These are phyloP conservation scores for Chloroceryle inda DNA, from an alignment of 2,797 vertebrate genomes.

Conservation along the genomic window DNA sequence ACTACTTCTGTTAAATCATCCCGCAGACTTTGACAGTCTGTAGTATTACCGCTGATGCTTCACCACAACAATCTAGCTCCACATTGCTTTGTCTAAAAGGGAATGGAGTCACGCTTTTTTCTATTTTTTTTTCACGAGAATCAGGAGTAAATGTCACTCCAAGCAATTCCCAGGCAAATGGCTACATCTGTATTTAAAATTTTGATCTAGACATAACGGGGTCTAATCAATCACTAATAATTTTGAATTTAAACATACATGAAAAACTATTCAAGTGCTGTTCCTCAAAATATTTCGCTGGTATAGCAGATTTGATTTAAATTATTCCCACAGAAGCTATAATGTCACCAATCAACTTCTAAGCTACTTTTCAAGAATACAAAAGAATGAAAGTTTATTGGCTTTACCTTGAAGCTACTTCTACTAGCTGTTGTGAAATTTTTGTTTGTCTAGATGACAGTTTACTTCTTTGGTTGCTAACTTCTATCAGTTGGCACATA, in stretches of 20 bases:
- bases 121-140: not conserved
- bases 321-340: not conserved
- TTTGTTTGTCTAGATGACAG: slow-evolving; percentile 29
- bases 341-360: not conserved
- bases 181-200: not conserved
- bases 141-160: not conserved
- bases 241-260: not conserved
- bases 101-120: not conserved
- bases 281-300: not conserved
- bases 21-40: not conserved
- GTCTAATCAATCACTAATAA: not conserved
- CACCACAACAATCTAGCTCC: not conserved
- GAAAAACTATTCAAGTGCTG: not conserved
- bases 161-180: not conserved
- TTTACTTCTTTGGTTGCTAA: not conserved
- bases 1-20: not conserved
- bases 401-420: not conserved
- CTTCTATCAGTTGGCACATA: slow-evolving; percentile 38
- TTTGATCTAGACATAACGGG: not conserved
- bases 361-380: not conserved
- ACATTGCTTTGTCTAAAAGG: not conserved
- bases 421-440: not conserved
- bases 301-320: not conserved
- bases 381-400: not conserved
- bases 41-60: not conserved